Conservation (phyloP, 2,797 vertebrate genomes). For the Labeo calbasu region DNA sequence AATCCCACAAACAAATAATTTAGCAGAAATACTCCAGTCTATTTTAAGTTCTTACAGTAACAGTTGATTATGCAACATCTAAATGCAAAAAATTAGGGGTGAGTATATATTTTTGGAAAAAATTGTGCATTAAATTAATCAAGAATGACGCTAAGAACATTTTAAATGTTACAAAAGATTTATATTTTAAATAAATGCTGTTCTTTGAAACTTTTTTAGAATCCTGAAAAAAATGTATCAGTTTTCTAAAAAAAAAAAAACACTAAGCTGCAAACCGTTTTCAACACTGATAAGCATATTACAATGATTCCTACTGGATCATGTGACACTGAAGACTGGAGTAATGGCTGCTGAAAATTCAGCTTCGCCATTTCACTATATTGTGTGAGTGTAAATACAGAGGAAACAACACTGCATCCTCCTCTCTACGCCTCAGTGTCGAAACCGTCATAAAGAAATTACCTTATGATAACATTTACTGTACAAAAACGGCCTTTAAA, state of each 20-base stretch:
- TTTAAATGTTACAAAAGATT: too few relatives aligned
- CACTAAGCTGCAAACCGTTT: background rate
- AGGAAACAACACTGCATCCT: background rate
- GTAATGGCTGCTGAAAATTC: background rate
- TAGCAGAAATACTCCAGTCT: conserved; percentile 6
- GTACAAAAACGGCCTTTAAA: conserved; percentile 10
- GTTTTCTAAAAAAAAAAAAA: background rate
- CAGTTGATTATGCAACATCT: background rate
- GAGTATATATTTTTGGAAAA: background rate
- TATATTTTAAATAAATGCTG: background rate
- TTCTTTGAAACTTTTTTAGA: background rate
- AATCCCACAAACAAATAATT: conserved; percentile 46
- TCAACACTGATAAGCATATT: background rate
- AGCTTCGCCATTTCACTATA: background rate
- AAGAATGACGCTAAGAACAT: background rate
- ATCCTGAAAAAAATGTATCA: background rate
- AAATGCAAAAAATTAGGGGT: background rate
- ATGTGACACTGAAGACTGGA: background rate
- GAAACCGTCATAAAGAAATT: background rate
- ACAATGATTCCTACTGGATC: background rate
- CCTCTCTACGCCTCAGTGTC: background rate
- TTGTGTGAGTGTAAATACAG: background rate
- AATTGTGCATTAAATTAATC: background rate
- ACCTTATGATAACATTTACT: conserved; percentile 2
- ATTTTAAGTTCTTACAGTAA: conserved; percentile 19